These are phyloP conservation scores for Drosophila nigromelanica DNA, from an alignment of 1,140 invertebrate genomes.

Conservation along the genomic window DNA sequence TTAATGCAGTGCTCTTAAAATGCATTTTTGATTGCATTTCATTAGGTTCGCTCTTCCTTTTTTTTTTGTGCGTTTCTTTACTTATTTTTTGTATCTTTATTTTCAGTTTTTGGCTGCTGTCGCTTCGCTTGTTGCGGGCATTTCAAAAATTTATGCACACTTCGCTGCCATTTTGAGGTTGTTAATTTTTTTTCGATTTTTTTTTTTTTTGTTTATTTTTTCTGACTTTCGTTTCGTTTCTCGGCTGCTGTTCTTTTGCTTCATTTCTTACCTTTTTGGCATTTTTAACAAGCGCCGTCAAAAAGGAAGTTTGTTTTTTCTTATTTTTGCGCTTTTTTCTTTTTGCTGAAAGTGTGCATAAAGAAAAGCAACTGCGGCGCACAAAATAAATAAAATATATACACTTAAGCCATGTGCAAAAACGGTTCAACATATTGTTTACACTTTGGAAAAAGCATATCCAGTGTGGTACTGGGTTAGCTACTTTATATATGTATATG, in stretches of 20 bases:
- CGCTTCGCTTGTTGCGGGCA: conserved; percentile 54
- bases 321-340: conserved; percentile 1
- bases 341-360: conserved; percentile 39
- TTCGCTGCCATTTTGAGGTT: conserved; percentile 75
- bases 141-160: conserved; percentile 81
- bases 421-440: conserved; percentile 20
- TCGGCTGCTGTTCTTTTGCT: conserved; percentile 38
- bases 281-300: conserved; percentile 80
- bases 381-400: conserved; percentile 47
- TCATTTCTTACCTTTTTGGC: conserved; percentile 63
- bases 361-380: conserved; percentile 46
- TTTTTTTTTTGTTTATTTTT: conserved; percentile 33
- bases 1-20: conserved; percentile 75
- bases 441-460: conserved; percentile 19
- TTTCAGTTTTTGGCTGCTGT: conserved; percentile 19
- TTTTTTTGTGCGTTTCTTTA: conserved; percentile 14
- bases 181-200: conserved; percentile 61
- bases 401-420: conserved; percentile 45
- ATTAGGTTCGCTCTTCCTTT: conserved; percentile 48
- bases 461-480: background rate
- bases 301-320: conserved; percentile 71
- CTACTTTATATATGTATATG: too few relatives aligned
- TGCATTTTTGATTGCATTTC: conserved; percentile 79
- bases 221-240: conserved; percentile 50
- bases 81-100: conserved; percentile 15